Evolutionary conservation across 2,888 invertebrate species (phyloP), one percentile per base, ranked within the genome.

Genomic region (Octonoba sinensis): DNA sequence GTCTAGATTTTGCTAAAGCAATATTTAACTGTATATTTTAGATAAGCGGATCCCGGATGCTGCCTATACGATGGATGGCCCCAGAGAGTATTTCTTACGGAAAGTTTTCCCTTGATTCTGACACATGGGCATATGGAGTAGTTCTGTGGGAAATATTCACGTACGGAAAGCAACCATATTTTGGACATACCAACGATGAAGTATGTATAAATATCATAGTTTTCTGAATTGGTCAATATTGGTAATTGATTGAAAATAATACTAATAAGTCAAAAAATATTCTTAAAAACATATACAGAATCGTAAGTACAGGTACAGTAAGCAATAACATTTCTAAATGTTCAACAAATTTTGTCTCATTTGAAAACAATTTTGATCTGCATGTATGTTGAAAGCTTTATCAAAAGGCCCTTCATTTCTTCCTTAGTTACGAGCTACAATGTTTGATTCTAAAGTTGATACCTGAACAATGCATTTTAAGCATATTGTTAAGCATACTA

Each of bases 31-130:
- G 2, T 27, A 2, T 27, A 3, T 27, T 27, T 27, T 76, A 89
- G 89, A 93, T 94, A 89, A 94, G 94, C 1, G 94, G 95, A 1
- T 93, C 93, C 46, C 90, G 94, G 64, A 90, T 95, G 70, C 91
- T 96, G 87, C 96, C 97, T 0, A 93, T 97, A 0, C 91, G 97
- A n/a, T 97, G 97, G 97, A 96, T 97, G 96, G 93, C 96, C 0
- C 95, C 96, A 0, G 97, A 97, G 89, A 94, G 95, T 85, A 93
- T 97, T 54, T 91, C 95, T 83, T 96, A 95, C 87, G 96, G 95
- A 27, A 92, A 95, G 64, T 96, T 95, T 88, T 95, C 95, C 0
- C 91, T 95, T 73, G 96, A 96, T 89, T 95, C 95, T 0, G 97
- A 97, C 88, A 93, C 96, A 0, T 97, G 96, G 96, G 94, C 96